A percentile compares a stretch with the other conserved stretches of the same genome.
Evolutionary conservation across 2,113 vertebrate genomes (phyloP).

Genomic region (Thymallus thymallus): DNA sequence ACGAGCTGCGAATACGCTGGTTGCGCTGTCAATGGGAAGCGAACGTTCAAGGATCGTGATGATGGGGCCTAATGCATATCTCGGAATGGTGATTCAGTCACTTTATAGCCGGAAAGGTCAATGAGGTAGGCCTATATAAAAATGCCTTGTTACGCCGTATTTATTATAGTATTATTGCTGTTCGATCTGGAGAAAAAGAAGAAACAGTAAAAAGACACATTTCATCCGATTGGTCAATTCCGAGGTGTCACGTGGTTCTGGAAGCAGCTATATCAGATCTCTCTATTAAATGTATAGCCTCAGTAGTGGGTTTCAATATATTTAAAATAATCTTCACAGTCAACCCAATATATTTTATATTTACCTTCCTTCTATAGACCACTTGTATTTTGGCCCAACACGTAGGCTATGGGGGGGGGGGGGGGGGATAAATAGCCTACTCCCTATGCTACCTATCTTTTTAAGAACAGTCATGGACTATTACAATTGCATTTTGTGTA

Average conservation of each 20-base stretch:
- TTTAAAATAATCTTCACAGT: background rate
- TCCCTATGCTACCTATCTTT: no score
- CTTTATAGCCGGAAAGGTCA: constrained; percentile 26
- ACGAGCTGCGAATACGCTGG: background rate
- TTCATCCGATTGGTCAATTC: constrained; percentile 60
- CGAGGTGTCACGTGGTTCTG: constrained; percentile 65
- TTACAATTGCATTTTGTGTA: no score
- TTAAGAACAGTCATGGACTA: no score
- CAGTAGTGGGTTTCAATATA: constrained; percentile 22
- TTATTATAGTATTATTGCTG: constrained; percentile 47
- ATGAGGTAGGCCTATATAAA: constrained; percentile 1
- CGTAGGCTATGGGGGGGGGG: no score
- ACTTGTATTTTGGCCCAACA: background rate
- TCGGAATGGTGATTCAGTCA: background rate
- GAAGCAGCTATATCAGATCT: constrained; percentile 46
- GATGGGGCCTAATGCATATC: constrained; percentile 1
- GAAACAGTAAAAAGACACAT: constrained; percentile 66
- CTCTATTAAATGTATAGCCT: constrained; percentile 19
- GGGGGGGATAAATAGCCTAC: no score
- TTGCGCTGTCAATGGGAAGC: background rate
- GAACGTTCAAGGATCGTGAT: background rate
- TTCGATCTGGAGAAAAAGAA: constrained; percentile 46
- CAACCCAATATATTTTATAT: background rate
- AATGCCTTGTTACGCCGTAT: constrained; percentile 35
- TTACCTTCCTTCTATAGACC: background rate